These are phyloP conservation scores for Schizaphis graminum DNA, from an alignment of 2,888 invertebrate genomes.

Conservation along the genomic window DNA sequence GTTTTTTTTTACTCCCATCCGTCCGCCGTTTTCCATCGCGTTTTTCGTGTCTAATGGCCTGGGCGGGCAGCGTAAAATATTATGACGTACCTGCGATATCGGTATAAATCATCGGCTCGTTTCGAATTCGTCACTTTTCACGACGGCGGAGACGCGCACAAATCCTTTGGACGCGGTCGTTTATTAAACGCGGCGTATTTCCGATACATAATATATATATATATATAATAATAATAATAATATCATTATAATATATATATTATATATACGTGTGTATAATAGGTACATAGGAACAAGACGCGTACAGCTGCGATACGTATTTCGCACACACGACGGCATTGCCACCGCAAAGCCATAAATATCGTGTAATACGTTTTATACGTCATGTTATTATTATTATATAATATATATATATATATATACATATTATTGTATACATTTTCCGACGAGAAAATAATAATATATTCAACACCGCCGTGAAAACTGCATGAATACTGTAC, in stretches of 20 bases:
- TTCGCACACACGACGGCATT: too few species aligned
- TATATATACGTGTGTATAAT: too few species aligned
- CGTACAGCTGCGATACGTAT: too few species aligned
- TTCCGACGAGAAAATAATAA: background rate
- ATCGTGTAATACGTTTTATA: too few species aligned
- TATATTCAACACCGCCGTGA: background rate
- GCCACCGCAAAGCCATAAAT: too few species aligned
- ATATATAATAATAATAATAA: background rate
- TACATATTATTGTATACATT: background rate
- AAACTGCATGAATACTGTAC: background rate
- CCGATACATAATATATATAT: background rate
- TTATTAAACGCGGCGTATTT: background rate
- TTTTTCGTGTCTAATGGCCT: background rate
- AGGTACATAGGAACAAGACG: too few species aligned
- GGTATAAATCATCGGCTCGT: background rate
- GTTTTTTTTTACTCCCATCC: background rate
- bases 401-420: background rate
- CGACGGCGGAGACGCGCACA: background rate
- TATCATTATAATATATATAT: background rate
- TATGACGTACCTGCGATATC: background rate
- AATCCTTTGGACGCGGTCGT: conserved; percentile 38
- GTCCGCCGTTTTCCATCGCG: background rate
- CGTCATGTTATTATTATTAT: too few species aligned
- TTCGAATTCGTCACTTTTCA: conserved; percentile 17
- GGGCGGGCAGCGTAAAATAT: background rate